Evolutionary conservation across 2,797 vertebrate genomes (phyloP).

Genomic region (Phoxinus dragarum): DNA sequence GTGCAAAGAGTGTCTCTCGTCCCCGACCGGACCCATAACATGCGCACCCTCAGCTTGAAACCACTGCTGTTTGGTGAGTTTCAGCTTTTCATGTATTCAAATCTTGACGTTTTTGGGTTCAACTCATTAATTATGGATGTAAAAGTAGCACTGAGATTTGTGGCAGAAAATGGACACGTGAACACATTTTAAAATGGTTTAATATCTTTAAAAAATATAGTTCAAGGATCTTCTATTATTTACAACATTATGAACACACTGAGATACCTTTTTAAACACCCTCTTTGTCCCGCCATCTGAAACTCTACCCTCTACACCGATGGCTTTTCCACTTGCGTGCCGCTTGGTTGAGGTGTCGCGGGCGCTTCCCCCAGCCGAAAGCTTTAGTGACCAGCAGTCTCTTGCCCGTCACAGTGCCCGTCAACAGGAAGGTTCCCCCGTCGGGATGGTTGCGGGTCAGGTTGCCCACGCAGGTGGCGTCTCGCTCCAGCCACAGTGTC

Average conservation of each 20-base stretch:
- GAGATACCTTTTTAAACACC: slow-evolving; percentile 20
- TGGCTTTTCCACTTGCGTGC: slow-evolving; percentile 83
- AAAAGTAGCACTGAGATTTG: background rate
- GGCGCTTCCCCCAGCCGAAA: slow-evolving; percentile 82
- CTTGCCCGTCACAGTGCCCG: slow-evolving; percentile 80
- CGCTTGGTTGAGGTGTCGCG: slow-evolving; percentile 81
- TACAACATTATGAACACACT: slow-evolving; percentile 70
- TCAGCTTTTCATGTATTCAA: background rate
- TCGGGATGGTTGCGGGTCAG: slow-evolving; percentile 79
- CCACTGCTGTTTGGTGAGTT: slow-evolving; percentile 80
- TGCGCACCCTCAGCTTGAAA: slow-evolving; percentile 93
- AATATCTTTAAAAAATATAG: slow-evolving; percentile 67
- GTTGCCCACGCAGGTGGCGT: slow-evolving; percentile 84
- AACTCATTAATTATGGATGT: background rate
- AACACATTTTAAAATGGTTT: slow-evolving; percentile 32
- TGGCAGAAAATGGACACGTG: background rate
- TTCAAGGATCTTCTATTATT: slow-evolving; percentile 63
- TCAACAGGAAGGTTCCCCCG: slow-evolving; percentile 80
- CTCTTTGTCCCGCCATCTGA: background rate
- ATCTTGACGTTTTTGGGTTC: background rate
- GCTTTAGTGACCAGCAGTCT: slow-evolving; percentile 82
- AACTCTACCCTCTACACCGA: slow-evolving; percentile 69
- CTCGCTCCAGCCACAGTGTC: slow-evolving; percentile 83
- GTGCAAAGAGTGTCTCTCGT: slow-evolving; percentile 86
- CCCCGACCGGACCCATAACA: slow-evolving; percentile 79